phyloP scores from a whole-genome alignment of 2,888 invertebrate species.

The Agrotis ipsilon region DNA sequence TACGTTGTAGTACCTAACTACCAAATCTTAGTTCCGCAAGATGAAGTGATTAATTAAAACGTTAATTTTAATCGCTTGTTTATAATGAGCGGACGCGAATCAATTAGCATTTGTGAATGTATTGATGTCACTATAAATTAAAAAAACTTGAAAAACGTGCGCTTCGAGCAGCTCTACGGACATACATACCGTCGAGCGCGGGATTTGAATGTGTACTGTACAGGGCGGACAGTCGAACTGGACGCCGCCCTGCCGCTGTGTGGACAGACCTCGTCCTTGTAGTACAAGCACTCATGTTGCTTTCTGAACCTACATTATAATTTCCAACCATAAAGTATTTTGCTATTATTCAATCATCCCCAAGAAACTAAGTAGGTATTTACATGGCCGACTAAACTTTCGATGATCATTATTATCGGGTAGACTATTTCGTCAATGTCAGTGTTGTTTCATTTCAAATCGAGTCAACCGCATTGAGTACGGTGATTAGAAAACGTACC shows the following conservation, averaged over 20 bases:
- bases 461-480: too few species aligned
- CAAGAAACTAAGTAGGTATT: too few species aligned
- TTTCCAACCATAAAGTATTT: too few species aligned
- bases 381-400: too few species aligned
- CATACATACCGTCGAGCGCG: background rate
- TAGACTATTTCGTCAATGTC: too few species aligned
- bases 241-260: too few species aligned
- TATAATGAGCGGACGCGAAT: conserved; percentile 17
- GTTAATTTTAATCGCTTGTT: conserved; percentile 37
- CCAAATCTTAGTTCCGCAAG: conserved; percentile 9
- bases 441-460: too few species aligned
- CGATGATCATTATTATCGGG: too few species aligned
- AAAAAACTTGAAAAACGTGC: conserved; percentile 50
- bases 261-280: background rate
- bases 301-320: too few species aligned
- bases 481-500: too few species aligned
- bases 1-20: background rate
- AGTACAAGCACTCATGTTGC: background rate
- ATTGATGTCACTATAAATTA: conserved; percentile 30
- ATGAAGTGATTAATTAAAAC: conserved; percentile 19
- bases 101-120: conserved; percentile 40
- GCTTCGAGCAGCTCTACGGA: conserved; percentile 24
- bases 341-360: too few species aligned
- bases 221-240: background rate
- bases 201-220: background rate